Conservation (phyloP, 2,113 vertebrate species). For the Typhlomys cinereus region DNA sequence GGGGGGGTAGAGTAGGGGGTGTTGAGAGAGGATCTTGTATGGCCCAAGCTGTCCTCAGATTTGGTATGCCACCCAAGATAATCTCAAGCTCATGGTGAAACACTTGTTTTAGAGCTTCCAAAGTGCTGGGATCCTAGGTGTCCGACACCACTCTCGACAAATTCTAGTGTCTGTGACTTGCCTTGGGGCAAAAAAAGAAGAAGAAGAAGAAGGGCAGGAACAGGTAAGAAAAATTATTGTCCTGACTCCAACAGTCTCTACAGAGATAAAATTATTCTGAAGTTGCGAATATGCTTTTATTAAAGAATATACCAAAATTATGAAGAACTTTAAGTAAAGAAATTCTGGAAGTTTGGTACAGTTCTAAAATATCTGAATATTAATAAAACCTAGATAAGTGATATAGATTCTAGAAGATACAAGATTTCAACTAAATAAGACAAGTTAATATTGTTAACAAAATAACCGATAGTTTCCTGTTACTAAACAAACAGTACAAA, state of each 20-base stretch:
- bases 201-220: no score
- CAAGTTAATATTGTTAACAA: neutral
- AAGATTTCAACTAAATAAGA: neutral
- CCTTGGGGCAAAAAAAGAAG: neutral
- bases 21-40: neutral
- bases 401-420: neutral
- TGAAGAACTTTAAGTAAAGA: neutral
- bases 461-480: neutral
- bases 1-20: no score
- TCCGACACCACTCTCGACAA: neutral
- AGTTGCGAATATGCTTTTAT: neutral
- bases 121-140: neutral
- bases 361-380: neutral
- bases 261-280: neutral
- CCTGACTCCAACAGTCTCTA: neutral
- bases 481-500: neutral
- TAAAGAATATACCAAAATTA: neutral
- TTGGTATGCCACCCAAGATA: neutral
- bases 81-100: neutral
- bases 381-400: neutral
- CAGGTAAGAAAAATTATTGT: neutral
- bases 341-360: neutral
- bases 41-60: neutral
- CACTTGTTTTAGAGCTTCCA: neutral
- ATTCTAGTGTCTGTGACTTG: neutral